A percentile compares a stretch with the other conserved stretches of the same genome.
Evolutionary conservation across 2,888 invertebrate species (phyloP).

Genomic region (Dexiosoma caninum): DNA sequence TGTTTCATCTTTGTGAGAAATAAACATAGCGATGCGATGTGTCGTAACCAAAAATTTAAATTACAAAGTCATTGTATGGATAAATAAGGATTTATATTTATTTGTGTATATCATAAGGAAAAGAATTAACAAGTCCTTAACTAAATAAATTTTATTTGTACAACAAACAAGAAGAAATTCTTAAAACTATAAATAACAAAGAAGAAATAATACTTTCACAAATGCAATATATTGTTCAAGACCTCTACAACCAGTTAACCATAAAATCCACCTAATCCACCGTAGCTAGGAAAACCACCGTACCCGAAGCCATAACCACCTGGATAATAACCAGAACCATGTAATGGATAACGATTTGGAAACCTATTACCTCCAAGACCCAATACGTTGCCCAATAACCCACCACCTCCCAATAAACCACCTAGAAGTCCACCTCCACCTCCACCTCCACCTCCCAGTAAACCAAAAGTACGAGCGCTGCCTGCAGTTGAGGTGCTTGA

Average conservation of each 20-base stretch:
- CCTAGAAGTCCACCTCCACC: conserved; percentile 65
- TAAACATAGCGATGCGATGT: too few relatives aligned
- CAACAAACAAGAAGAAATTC: conserved; percentile 15
- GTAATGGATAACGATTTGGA: neutral
- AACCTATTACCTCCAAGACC: conserved; percentile 25
- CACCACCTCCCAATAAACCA: conserved; percentile 35
- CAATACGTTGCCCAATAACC: conserved; percentile 31
- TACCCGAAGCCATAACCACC: conserved; percentile 16
- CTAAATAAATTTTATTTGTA: neutral
- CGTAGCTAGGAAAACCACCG: conserved; percentile 18
- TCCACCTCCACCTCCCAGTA: conserved; percentile 65
- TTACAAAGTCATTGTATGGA: too few relatives aligned
- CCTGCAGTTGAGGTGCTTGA: neutral
- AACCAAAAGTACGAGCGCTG: conserved; percentile 68
- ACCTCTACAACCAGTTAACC: conserved; percentile 7
- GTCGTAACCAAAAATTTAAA: too few relatives aligned
- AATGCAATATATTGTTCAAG: neutral
- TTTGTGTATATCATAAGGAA: too few relatives aligned
- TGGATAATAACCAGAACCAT: conserved; percentile 32
- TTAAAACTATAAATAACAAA: conserved; percentile 34
- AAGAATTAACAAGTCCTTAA: too few relatives aligned
- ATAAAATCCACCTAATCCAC: conserved; percentile 22
- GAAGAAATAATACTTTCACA: neutral
- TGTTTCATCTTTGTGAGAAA: too few relatives aligned
- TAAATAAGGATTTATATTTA: too few relatives aligned